Conservation (phyloP, 2,113 vertebrate species). For the Vicugna pacos region DNA sequence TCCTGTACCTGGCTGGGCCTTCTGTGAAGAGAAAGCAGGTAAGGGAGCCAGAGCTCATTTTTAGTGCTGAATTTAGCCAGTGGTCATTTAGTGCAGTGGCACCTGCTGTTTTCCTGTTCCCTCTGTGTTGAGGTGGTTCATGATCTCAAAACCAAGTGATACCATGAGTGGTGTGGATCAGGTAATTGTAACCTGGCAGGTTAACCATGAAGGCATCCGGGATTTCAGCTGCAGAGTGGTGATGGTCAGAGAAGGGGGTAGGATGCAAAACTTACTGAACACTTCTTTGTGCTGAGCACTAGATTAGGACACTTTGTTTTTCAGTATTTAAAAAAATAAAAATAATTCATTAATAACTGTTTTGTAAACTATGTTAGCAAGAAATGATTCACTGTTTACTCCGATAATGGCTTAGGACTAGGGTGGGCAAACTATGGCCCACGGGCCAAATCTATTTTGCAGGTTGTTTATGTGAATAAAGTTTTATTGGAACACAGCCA, state of each 20-base stretch:
- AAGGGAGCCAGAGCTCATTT: slow-evolving; percentile 53
- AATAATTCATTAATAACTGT: not conserved
- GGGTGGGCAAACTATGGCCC: not conserved
- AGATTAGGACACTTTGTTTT: not conserved
- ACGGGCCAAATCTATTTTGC: not conserved
- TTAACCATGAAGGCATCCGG: not conserved
- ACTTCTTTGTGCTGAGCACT: not conserved
- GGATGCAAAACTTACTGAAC: not conserved
- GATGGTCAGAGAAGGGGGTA: not conserved
- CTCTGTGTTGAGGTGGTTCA: not conserved
- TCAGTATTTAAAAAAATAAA: not conserved
- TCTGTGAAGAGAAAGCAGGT: slow-evolving; percentile 56
- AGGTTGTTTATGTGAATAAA: slow-evolving; percentile 8
- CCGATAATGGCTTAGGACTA: not conserved
- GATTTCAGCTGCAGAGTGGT: slow-evolving; percentile 19
- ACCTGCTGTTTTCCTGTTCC: slow-evolving; percentile 40
- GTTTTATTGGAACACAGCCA: slow-evolving; percentile 33
- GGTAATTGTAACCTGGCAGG: slow-evolving; percentile 33
- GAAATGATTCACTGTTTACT: not conserved
- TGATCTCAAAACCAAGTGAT: not conserved
- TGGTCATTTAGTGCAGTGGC: not conserved
- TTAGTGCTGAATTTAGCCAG: not conserved
- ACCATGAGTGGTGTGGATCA: not conserved
- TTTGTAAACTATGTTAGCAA: not conserved
- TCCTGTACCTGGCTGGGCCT: slow-evolving; percentile 65